Percentiles rank a stretch among this genome's conserved stretches.
Conservation (phyloP, 2,113 vertebrate species). For the Herpetotheres cachinnans region DNA sequence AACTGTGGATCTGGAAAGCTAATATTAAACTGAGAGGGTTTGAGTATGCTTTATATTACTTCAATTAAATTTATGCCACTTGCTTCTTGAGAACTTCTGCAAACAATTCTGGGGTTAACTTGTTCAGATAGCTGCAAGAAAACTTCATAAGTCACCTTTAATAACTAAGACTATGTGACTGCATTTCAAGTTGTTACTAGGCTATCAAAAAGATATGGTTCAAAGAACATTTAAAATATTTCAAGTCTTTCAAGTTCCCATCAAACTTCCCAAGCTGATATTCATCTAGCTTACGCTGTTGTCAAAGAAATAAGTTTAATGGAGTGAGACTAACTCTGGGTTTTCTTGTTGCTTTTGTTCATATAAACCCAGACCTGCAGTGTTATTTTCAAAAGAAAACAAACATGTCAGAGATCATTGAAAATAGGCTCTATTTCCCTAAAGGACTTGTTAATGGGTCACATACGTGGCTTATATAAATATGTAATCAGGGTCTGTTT, state of each 20-base stretch:
- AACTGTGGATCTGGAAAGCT: background rate
- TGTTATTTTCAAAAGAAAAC: background rate
- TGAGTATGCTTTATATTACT: background rate
- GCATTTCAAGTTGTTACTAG: conserved; percentile 22
- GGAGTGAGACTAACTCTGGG: background rate
- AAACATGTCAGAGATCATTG: background rate
- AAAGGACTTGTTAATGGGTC: background rate
- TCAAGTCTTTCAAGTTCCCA: conserved; percentile 15
- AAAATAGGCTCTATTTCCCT: conserved; percentile 17
- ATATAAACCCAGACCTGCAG: background rate
- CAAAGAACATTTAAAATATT: background rate
- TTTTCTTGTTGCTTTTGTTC: background rate
- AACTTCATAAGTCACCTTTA: conserved; percentile 13
- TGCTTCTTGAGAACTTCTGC: background rate
- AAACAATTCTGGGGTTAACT: background rate
- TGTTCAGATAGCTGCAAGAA: background rate
- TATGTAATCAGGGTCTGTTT: conserved; percentile 5
- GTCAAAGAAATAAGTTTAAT: conserved; percentile 54
- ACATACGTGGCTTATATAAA: background rate
- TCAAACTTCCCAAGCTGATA: background rate
- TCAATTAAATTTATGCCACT: background rate
- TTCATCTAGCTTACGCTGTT: conserved; percentile 12
- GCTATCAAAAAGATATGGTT: conserved; percentile 28
- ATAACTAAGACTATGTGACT: background rate
- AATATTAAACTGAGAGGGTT: background rate